phyloP scores from a whole-genome alignment of 2,797 vertebrate genomes.

The Allobates femoralis region DNA sequence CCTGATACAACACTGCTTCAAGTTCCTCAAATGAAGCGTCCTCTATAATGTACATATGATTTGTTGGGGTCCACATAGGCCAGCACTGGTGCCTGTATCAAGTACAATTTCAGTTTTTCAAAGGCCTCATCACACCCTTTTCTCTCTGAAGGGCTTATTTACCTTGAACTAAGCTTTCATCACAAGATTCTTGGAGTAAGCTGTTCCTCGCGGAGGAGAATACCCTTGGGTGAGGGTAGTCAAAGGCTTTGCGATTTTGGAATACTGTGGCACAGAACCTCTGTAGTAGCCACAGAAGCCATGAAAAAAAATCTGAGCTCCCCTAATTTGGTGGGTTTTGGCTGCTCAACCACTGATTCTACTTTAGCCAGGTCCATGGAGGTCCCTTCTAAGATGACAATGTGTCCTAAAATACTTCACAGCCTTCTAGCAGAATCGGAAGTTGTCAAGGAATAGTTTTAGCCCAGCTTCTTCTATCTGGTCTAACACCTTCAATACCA shows the following conservation, averaged over 20 bases:
- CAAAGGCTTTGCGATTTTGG: not conserved
- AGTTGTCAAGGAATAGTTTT: not conserved
- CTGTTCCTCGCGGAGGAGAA: not conserved
- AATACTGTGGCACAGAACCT: no score
- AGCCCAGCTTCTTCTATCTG: no score
- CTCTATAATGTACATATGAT: not conserved
- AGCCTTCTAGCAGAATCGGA: no score
- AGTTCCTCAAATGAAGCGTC: not conserved
- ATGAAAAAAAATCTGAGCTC: not conserved
- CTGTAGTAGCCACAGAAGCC: no score
- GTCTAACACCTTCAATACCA: not conserved
- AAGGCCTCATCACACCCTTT: not conserved
- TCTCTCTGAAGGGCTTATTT: not conserved
- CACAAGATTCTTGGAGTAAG: not conserved
- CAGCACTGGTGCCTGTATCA: not conserved
- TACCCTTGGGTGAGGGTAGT: not conserved
- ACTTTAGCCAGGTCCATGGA: not conserved
- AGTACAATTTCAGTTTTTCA: not conserved
- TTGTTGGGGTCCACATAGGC: not conserved
- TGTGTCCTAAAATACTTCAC: not conserved
- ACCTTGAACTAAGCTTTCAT: not conserved
- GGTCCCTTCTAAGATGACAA: not conserved
- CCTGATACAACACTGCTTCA: no score
- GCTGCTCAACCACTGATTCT: no score
- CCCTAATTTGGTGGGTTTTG: not conserved